Conservation (phyloP, 2,888 invertebrate genomes). For the Heliconius aoede region DNA sequence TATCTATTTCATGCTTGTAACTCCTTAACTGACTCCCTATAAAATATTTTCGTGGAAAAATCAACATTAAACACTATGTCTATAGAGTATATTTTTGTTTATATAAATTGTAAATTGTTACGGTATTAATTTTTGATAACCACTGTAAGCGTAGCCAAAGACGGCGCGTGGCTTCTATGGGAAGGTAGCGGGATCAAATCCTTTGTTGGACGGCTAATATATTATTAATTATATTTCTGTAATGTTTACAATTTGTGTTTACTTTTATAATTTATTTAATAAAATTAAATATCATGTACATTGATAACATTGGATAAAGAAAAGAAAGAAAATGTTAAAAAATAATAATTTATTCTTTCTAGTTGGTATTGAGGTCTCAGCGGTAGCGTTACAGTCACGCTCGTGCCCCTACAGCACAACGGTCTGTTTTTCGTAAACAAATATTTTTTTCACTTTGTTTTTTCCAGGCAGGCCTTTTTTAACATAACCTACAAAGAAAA, state of each 20-base stretch:
- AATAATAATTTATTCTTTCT: no score
- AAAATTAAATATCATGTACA: no score
- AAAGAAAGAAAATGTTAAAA: no score
- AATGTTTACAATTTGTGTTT: not conserved
- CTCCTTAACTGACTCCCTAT: slow-evolving; percentile 51
- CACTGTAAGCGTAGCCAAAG: slow-evolving; percentile 65
- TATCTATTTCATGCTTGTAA: slow-evolving; percentile 73
- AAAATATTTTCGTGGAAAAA: slow-evolving; percentile 10
- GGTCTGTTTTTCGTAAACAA: no score
- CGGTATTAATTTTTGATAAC: slow-evolving; percentile 55
- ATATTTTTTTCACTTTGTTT: no score
- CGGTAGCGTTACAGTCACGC: no score
- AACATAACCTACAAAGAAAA: no score
- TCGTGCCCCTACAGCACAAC: no score
- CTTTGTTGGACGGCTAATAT: slow-evolving; percentile 35
- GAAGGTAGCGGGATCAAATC: slow-evolving; percentile 55
- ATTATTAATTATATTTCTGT: slow-evolving; percentile 34
- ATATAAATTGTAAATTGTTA: slow-evolving; percentile 44
- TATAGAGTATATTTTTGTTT: slow-evolving; percentile 39
- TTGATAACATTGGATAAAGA: no score
- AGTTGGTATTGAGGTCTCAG: no score
- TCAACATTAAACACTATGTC: slow-evolving; percentile 7
- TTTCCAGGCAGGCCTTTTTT: no score
- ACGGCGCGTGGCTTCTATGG: slow-evolving; percentile 77
- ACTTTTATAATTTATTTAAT: not conserved